A percentile compares a stretch with the other conserved stretches of the same genome.
These are phyloP conservation scores for Protonemura montana DNA, from an alignment of 2,888 invertebrate genomes.

Conservation along the genomic window DNA sequence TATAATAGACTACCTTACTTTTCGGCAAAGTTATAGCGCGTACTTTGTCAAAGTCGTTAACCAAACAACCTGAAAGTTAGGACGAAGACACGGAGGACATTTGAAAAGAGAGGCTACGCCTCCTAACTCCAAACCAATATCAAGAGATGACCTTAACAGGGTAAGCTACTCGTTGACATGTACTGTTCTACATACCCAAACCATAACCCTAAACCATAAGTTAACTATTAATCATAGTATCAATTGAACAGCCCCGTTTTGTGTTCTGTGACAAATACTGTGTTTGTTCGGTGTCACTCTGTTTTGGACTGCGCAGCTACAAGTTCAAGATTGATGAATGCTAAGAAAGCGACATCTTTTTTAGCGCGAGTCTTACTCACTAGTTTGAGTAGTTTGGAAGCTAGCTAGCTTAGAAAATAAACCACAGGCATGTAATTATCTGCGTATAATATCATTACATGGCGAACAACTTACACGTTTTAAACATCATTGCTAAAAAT, in stretches of 20 bases:
- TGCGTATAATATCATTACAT: too few species aligned
- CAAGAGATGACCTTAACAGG: background rate
- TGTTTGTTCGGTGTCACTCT: background rate
- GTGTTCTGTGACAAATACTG: background rate
- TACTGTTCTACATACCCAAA: background rate
- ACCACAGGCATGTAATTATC: too few species aligned
- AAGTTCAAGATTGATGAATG: too few species aligned
- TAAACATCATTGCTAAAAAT: too few species aligned
- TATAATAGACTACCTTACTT: background rate
- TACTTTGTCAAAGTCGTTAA: background rate
- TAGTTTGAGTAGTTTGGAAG: too few species aligned
- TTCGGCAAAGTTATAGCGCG: background rate
- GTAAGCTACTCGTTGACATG: background rate
- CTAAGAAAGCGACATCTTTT: too few species aligned
- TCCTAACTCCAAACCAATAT: background rate
- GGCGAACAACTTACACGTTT: too few species aligned
- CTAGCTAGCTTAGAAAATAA: too few species aligned
- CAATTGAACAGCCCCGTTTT: background rate
- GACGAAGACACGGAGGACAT: background rate
- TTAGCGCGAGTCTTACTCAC: too few species aligned
- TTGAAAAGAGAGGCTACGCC: background rate
- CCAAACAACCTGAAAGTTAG: background rate
- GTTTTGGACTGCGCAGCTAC: too few species aligned
- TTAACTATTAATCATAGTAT: background rate
- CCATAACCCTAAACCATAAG: background rate